Evolutionary conservation across 1,140 invertebrate genomes (phyloP).

Genomic region (Pseudomyrmex flavicornis): DNA sequence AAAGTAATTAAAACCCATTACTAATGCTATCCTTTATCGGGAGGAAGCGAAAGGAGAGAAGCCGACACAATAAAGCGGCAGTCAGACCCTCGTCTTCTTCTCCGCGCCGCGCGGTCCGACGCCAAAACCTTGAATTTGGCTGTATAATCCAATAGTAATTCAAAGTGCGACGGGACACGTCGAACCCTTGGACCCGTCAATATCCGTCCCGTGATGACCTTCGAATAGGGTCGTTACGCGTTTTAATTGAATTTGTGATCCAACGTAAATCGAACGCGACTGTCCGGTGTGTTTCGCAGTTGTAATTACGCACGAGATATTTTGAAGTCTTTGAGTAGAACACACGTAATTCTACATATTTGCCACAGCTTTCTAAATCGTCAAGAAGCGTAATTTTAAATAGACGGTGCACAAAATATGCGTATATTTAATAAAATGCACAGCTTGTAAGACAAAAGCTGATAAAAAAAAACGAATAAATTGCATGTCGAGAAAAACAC

Average conservation of each 20-base stretch:
- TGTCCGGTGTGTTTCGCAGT: constrained; percentile 9
- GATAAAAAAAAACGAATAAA: not conserved
- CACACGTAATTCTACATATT: too few species aligned
- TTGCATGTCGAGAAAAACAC: constrained; percentile 30
- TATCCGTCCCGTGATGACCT: constrained; percentile 81
- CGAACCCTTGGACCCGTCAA: constrained; percentile 77
- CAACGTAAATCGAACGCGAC: constrained; percentile 48
- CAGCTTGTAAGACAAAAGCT: not conserved
- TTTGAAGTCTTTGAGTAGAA: too few species aligned
- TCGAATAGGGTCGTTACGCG: constrained; percentile 62
- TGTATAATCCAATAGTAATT: constrained; percentile 79
- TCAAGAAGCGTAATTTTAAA: not conserved
- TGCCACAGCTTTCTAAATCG: too few species aligned
- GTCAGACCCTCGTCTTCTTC: constrained; percentile 83
- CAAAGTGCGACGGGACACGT: constrained; percentile 62
- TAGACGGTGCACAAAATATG: too few species aligned
- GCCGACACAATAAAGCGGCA: constrained; percentile 81
- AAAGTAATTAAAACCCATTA: constrained; percentile 86
- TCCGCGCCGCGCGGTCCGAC: constrained; percentile 64
- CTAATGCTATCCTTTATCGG: constrained; percentile 84
- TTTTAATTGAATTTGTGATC: constrained; percentile 65
- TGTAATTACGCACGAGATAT: not conserved
- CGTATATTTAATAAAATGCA: not conserved
- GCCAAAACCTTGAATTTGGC: constrained; percentile 74
- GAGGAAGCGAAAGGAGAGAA: constrained; percentile 75